Evolutionary conservation across 2,797 vertebrate species (phyloP).

Genomic region (Brachyalestes nurse): DNA sequence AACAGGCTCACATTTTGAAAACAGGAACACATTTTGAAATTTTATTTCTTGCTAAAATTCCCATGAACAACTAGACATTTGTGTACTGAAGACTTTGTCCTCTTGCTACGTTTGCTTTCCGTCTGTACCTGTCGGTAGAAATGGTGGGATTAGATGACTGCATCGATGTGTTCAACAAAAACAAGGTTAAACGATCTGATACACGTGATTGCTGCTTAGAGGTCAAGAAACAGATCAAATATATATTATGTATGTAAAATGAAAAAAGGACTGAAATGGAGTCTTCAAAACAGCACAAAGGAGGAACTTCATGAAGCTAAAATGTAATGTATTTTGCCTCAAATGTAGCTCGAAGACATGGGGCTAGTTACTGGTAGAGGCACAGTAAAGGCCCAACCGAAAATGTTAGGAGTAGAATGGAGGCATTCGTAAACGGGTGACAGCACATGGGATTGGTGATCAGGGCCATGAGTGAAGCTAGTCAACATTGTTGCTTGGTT

Average conservation of each 20-base stretch:
- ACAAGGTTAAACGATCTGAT: background rate
- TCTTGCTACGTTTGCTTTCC: background rate
- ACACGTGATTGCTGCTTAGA: constrained; percentile 16
- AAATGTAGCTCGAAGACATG: constrained; percentile 2
- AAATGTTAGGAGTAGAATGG: background rate
- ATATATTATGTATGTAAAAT: background rate
- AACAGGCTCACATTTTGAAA: too few relatives aligned
- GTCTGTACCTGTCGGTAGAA: background rate
- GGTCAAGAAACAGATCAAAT: background rate
- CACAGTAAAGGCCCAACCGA: background rate
- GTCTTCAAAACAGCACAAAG: background rate
- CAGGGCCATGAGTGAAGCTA: background rate
- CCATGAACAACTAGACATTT: background rate
- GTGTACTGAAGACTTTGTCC: background rate
- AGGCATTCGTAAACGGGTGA: background rate
- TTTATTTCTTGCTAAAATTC: background rate
- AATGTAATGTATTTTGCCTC: constrained; percentile 9
- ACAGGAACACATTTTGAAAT: background rate
- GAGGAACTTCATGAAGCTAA: background rate
- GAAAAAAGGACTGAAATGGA: background rate
- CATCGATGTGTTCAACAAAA: background rate
- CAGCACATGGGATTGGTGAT: constrained; percentile 9
- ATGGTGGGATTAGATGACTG: background rate
- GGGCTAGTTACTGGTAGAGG: constrained; percentile 8
- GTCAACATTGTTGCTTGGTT: constrained; percentile 11